Evolutionary conservation across 2,888 invertebrate species (phyloP).

Genomic region (Trichopoda pennipes): DNA sequence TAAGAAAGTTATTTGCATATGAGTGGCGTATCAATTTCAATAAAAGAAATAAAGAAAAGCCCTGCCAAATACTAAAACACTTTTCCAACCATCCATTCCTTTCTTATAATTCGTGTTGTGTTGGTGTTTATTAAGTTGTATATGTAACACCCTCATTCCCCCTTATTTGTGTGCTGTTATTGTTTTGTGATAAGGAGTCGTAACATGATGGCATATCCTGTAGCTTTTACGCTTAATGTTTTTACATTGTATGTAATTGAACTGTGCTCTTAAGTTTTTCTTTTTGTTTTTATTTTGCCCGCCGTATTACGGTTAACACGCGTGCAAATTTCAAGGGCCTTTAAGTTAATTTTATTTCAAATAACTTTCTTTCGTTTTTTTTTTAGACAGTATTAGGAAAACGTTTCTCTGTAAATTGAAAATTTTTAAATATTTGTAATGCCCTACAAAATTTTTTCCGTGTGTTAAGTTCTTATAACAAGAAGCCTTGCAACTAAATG

Average conservation of each 20-base stretch:
- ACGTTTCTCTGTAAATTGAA: too few species aligned
- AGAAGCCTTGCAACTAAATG: too few species aligned
- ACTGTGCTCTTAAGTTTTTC: not conserved
- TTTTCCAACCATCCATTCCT: slow-evolving; percentile 20
- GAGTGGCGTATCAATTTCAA: slow-evolving; percentile 61
- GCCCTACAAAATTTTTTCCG: too few species aligned
- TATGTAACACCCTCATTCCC: slow-evolving; percentile 36
- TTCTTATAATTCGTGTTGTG: not conserved
- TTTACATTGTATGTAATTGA: slow-evolving; percentile 35
- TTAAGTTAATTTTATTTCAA: too few species aligned
- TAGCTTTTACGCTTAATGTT: slow-evolving; percentile 57
- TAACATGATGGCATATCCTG: slow-evolving; percentile 64
- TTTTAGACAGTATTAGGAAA: too few species aligned
- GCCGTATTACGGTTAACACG: not conserved
- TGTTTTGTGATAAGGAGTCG: slow-evolving; percentile 64
- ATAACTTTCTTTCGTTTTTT: too few species aligned
- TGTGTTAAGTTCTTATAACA: too few species aligned
- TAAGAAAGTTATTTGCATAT: slow-evolving; percentile 57
- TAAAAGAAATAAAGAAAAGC: slow-evolving; percentile 17
- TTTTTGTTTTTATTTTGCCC: not conserved
- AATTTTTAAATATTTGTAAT: too few species aligned
- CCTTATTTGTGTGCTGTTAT: slow-evolving; percentile 38
- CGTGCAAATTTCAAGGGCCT: not conserved
- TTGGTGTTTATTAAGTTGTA: slow-evolving; percentile 35
- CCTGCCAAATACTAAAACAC: slow-evolving; percentile 58